These are phyloP conservation scores for Lepisosteus oculatus DNA, from an alignment of 2,113 vertebrate genomes.

Conservation along the genomic window DNA sequence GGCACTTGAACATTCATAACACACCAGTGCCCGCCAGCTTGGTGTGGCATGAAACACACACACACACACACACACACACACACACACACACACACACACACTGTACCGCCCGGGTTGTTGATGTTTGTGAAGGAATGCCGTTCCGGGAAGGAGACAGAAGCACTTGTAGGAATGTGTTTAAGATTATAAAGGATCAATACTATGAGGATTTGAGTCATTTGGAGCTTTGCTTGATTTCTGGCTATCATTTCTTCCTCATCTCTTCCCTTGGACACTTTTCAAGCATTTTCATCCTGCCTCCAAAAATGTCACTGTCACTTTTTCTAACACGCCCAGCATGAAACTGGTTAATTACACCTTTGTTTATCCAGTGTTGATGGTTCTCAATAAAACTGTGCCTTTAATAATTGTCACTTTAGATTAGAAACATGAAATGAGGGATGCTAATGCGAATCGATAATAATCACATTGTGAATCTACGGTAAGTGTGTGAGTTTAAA, in stretches of 20 bases:
- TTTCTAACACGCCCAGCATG: too few species aligned
- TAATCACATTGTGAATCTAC: too few species aligned
- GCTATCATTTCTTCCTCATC: slow-evolving; percentile 38
- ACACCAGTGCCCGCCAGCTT: slow-evolving; percentile 81
- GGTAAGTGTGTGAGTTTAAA: too few species aligned
- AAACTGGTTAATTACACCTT: too few species aligned
- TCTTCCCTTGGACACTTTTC: slow-evolving; percentile 28
- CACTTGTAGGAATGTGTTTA: slow-evolving; percentile 80
- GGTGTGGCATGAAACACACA: slow-evolving; percentile 58
- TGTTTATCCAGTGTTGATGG: too few species aligned
- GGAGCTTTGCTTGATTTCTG: slow-evolving; percentile 31
- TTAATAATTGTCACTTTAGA: too few species aligned
- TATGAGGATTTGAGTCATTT: slow-evolving; percentile 73
- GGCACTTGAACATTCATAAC: slow-evolving; percentile 89
- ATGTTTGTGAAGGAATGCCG: slow-evolving; percentile 33
- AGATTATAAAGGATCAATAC: slow-evolving; percentile 75
- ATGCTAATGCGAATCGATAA: too few species aligned
- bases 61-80: slow-evolving; percentile 49
- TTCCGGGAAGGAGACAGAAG: slow-evolving; percentile 70
- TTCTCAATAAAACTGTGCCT: too few species aligned
- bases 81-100: slow-evolving; percentile 42
- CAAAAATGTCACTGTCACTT: too few species aligned
- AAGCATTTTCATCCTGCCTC: slow-evolving; percentile 11
- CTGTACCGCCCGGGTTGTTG: slow-evolving; percentile 9
- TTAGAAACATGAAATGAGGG: too few species aligned